These are phyloP conservation scores for Desmophyllum pertusum DNA, from an alignment of 92 coral and sea anemone genomes.

Conservation along the genomic window DNA sequence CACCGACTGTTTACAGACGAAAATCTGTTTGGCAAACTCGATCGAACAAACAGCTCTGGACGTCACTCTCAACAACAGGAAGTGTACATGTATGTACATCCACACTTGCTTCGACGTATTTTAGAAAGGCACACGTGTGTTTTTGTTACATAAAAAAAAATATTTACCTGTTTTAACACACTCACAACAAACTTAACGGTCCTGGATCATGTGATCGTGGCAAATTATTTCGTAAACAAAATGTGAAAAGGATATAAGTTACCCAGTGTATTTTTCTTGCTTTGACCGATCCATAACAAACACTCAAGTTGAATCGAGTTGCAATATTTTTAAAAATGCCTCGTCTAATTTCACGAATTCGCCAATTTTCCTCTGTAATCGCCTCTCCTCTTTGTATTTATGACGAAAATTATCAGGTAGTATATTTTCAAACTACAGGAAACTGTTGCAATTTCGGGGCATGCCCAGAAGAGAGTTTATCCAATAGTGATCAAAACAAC, in stretches of 20 bases:
- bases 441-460: constrained; percentile 29
- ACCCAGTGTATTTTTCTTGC: no score
- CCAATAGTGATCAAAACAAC: constrained; percentile 39
- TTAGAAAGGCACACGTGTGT: background rate
- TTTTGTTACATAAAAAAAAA: background rate
- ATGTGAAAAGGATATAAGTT: background rate
- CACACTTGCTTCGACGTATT: background rate
- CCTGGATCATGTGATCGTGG: background rate
- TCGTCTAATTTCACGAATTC: background rate
- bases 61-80: constrained; percentile 22
- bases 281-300: background rate
- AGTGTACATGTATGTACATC: background rate
- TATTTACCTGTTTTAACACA: background rate
- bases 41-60: background rate
- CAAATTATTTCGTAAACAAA: background rate
- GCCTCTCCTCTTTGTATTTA: background rate
- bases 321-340: background rate
- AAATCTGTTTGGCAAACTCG: constrained; percentile 16
- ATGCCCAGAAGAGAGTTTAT: constrained; percentile 48
- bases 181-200: background rate
- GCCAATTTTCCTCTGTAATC: background rate
- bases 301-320: background rate
- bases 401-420: background rate
- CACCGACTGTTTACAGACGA: background rate
- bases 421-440: constrained; percentile 22